These are phyloP conservation scores for Peromyscus californicus DNA, from an alignment of 2,113 vertebrate genomes.

Conservation along the genomic window DNA sequence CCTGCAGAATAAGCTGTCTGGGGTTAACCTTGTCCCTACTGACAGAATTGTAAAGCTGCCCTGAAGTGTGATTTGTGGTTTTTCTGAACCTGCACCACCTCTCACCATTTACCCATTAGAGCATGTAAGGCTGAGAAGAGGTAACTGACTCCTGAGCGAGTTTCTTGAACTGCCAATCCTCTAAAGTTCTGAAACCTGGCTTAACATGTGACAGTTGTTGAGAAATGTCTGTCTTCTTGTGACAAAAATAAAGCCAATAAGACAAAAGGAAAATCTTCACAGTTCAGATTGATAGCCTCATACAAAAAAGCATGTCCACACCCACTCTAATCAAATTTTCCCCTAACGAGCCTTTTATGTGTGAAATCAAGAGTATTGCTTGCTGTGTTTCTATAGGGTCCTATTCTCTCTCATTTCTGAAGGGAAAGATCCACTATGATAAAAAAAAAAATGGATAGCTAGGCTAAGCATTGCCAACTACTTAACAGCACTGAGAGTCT, in stretches of 20 bases:
- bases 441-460: conserved; percentile 68
- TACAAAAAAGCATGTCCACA: neutral
- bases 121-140: neutral
- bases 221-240: conserved; percentile 57
- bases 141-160: conserved; percentile 32
- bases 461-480: conserved; percentile 74
- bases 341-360: conserved; percentile 38
- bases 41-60: conserved; percentile 21
- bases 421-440: conserved; percentile 30
- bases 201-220: conserved; percentile 47
- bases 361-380: conserved; percentile 24
- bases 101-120: conserved; percentile 34
- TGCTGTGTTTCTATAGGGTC: conserved; percentile 35
- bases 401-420: conserved; percentile 26
- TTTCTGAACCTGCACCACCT: conserved; percentile 43
- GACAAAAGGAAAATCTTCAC: conserved; percentile 54
- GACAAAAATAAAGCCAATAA: conserved; percentile 67
- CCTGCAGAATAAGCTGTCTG: conserved; percentile 23
- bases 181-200: conserved; percentile 6
- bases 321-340: conserved; percentile 51
- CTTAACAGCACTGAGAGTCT: conserved; percentile 69
- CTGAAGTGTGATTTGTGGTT: conserved; percentile 52
- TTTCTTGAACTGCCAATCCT: conserved; percentile 47
- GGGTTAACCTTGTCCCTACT: conserved; percentile 44
- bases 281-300: conserved; percentile 61